Evolutionary conservation across 2,113 vertebrate species (phyloP).

Genomic region (Aplodontia rufa): DNA sequence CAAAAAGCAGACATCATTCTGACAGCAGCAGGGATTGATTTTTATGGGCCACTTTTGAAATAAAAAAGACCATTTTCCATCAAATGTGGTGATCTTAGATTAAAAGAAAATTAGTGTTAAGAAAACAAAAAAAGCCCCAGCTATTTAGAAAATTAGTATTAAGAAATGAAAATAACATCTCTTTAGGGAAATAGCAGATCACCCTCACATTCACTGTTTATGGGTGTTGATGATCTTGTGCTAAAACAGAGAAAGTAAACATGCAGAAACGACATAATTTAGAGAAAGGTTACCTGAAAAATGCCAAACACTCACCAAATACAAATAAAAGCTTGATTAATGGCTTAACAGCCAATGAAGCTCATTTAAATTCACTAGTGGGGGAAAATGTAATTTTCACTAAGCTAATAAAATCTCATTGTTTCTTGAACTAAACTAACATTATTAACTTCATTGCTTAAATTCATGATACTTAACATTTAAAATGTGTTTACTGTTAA

Average conservation of each 20-base stretch:
- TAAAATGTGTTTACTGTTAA: conserved; percentile 32
- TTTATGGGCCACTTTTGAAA: background rate
- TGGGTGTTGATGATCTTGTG: background rate
- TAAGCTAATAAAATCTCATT: conserved; percentile 47
- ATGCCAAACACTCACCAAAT: conserved; percentile 49
- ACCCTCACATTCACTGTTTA: background rate
- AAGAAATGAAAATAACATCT: conserved; percentile 31
- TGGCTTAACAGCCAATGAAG: background rate
- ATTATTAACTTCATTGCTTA: conserved; percentile 51
- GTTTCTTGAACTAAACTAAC: conserved; percentile 55
- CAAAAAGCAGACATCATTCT: background rate
- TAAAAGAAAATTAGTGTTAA: background rate
- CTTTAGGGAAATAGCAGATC: background rate
- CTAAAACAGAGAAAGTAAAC: background rate
- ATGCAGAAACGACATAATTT: conserved; percentile 36
- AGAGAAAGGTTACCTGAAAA: conserved; percentile 38
- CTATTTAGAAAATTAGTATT: background rate
- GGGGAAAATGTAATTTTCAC: conserved; percentile 47
- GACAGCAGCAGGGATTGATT: background rate
- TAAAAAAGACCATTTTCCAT: background rate
- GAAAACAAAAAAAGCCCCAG: no score
- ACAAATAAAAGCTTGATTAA: conserved; percentile 66
- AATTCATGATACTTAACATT: conserved; percentile 53
- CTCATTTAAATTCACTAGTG: conserved; percentile 54
- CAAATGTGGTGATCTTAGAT: background rate